Base-by-base conservation (phyloP, 1,140 invertebrate genomes). In the Mamestra configurata region DNA sequence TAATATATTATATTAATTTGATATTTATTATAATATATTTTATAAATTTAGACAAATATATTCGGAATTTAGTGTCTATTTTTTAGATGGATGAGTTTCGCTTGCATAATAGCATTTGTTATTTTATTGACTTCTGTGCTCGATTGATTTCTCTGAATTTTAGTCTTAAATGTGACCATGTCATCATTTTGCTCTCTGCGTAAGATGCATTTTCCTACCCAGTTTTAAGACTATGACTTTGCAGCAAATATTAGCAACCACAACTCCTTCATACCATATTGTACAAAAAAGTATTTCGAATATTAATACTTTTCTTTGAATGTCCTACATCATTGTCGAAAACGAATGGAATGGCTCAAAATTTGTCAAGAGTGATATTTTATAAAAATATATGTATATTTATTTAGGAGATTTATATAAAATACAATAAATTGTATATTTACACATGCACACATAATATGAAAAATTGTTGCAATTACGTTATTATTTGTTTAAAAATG, bases 321-420 rank as follows among this genome's bases (percentile, higher is more conserved):
- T 64, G 10, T 37, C 35, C 53, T 80, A 77, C 75, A 83, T 83
- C 80, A 86, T 79, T 84, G 80, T 79, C 77, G 81, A 43, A 55
- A 80, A 75, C 35, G 1, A 31, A 73, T 49, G 6, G 71, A 79
- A 82, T 59, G 80, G 83, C 85, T 86, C 83, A 84, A 86, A 82
- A 57, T 55, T 31, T 66, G 37, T 66, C 24, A 27, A 66, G 76
- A 85, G 84, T 86, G 79, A 88, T 84, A 71, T 71, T 73, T 77
- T 8, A n/a, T 46, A 43, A 22, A 31, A n/a, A 46, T 22, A 43
- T 43, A 59, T 24, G 1, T 40, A 59, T 8, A 59, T 55, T 59
- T 24, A 37, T 13, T 24, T 46, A 79, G n/a, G n/a, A n/a, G 72
- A 37, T 22, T 66, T 37, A 40, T 40, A 55, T 37, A 31, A n/a